phyloP scores from a whole-genome alignment of 2,888 invertebrate species.

The Erebia epiphron region DNA sequence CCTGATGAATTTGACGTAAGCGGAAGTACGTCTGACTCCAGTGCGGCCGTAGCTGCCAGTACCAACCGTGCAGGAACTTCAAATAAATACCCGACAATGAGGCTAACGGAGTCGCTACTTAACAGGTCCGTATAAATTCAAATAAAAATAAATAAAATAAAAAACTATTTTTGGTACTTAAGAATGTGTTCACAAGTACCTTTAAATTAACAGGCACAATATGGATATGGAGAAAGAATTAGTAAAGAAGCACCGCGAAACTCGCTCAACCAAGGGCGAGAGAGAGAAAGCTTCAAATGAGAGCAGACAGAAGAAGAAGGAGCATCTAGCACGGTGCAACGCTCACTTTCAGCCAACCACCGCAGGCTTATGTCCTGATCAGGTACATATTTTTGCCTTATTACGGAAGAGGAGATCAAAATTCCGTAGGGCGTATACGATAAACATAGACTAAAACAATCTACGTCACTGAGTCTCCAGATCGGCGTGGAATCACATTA shows the following conservation, averaged over 20 bases:
- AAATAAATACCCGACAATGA: slow-evolving; percentile 1
- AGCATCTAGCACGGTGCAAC: slow-evolving; percentile 71
- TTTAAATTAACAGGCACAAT: slow-evolving; percentile 84
- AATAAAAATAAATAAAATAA: too few species aligned
- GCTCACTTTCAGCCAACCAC: slow-evolving; percentile 59
- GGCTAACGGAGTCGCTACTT: slow-evolving; percentile 60
- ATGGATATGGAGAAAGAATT: slow-evolving; percentile 91
- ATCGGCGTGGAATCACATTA: too few species aligned
- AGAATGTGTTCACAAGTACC: too few species aligned
- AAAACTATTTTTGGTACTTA: too few species aligned
- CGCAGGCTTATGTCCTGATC: slow-evolving; percentile 38
- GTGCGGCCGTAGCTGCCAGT: slow-evolving; percentile 34
- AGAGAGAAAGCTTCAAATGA: slow-evolving; percentile 52
- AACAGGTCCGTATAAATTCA: slow-evolving; percentile 52
- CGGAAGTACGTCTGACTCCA: slow-evolving; percentile 42
- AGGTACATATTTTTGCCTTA: slow-evolving; percentile 35
- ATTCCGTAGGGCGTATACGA: too few species aligned
- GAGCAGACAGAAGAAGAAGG: slow-evolving; percentile 72
- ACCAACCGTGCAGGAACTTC: slow-evolving; percentile 14
- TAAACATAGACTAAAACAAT: not conserved
- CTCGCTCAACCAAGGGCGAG: slow-evolving; percentile 68
- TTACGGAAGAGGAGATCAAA: too few species aligned
- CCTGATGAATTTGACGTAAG: slow-evolving; percentile 48
- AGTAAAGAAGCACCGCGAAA: slow-evolving; percentile 87
- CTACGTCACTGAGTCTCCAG: not conserved